A percentile compares a stretch with the other conserved stretches of the same genome.
phyloP scores from a whole-genome alignment of 2,888 invertebrate species.

The Drosophila mercatorum region DNA sequence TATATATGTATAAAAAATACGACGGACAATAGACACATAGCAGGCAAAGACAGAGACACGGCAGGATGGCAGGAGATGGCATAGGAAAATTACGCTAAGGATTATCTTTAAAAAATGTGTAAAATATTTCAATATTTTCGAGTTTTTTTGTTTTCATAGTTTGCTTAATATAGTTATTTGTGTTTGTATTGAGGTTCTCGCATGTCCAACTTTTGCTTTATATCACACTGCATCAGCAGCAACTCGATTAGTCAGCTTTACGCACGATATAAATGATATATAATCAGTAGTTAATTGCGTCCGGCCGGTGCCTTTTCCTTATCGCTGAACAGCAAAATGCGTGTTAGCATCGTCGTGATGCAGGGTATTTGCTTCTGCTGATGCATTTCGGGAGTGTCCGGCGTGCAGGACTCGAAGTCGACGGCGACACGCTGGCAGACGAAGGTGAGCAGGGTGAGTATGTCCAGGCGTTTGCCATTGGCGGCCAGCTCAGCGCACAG shows the following conservation, averaged over 20 bases:
- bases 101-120: slow-evolving; percentile 9
- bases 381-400: slow-evolving; percentile 91
- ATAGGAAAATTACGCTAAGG: slow-evolving; percentile 9
- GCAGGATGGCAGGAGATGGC: slow-evolving; percentile 54
- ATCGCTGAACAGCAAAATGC: slow-evolving; percentile 89
- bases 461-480: slow-evolving; percentile 90
- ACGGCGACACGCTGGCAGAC: slow-evolving; percentile 93
- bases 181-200: background rate
- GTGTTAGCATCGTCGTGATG: slow-evolving; percentile 95
- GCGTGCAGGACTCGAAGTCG: slow-evolving; percentile 95
- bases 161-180: slow-evolving; percentile 9
- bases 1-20: slow-evolving; percentile 7
- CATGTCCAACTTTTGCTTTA: slow-evolving; percentile 8
- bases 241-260: slow-evolving; percentile 26
- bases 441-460: slow-evolving; percentile 94
- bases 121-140: background rate
- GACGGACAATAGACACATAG: slow-evolving; percentile 21
- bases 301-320: slow-evolving; percentile 76
- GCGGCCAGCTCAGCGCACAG: slow-evolving; percentile 92
- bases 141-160: background rate
- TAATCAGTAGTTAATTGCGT: slow-evolving; percentile 43
- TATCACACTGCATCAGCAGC: slow-evolving; percentile 29
- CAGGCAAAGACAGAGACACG: slow-evolving; percentile 25
- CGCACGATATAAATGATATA: no score
- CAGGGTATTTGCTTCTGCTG: slow-evolving; percentile 97